phyloP scores from a whole-genome alignment of 2,797 vertebrate species.

The Perodicticus potto region DNA sequence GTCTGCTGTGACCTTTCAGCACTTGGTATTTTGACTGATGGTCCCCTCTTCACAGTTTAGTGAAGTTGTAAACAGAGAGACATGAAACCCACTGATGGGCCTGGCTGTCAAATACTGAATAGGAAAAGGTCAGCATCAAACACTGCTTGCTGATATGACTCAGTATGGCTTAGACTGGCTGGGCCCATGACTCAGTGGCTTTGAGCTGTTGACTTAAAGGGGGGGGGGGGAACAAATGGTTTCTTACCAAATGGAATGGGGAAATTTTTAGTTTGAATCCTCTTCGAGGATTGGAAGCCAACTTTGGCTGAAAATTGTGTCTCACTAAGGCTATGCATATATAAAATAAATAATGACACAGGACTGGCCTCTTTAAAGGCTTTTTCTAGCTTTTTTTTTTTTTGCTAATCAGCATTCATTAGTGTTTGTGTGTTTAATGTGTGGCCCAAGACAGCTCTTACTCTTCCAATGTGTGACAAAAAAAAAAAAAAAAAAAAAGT shows the following conservation, averaged over 20 bases:
- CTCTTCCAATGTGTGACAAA: no score
- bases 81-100: slow-evolving; percentile 72
- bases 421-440: no score
- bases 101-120: slow-evolving; percentile 78
- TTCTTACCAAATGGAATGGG: background rate
- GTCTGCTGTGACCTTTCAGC: slow-evolving; percentile 75
- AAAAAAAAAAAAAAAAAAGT: no score
- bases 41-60: slow-evolving; percentile 78
- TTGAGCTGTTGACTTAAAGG: slow-evolving; percentile 67
- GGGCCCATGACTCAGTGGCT: slow-evolving; percentile 57
- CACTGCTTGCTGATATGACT: slow-evolving; percentile 71
- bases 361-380: background rate
- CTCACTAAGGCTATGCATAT: background rate
- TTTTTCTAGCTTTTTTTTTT: background rate
- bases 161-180: slow-evolving; percentile 50
- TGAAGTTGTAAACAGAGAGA: slow-evolving; percentile 83
- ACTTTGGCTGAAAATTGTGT: background rate
- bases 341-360: slow-evolving; percentile 23
- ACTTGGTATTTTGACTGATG: slow-evolving; percentile 78
- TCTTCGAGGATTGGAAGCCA: background rate
- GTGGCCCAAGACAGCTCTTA: no score
- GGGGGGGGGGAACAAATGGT: slow-evolving; percentile 53
- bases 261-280: slow-evolving; percentile 41
- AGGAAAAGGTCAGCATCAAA: slow-evolving; percentile 84
- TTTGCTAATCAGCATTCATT: no score